A percentile compares a stretch with the other conserved stretches of the same genome.
phyloP scores from a whole-genome alignment of 1,140 invertebrate species.

The Megalopta genalis region DNA sequence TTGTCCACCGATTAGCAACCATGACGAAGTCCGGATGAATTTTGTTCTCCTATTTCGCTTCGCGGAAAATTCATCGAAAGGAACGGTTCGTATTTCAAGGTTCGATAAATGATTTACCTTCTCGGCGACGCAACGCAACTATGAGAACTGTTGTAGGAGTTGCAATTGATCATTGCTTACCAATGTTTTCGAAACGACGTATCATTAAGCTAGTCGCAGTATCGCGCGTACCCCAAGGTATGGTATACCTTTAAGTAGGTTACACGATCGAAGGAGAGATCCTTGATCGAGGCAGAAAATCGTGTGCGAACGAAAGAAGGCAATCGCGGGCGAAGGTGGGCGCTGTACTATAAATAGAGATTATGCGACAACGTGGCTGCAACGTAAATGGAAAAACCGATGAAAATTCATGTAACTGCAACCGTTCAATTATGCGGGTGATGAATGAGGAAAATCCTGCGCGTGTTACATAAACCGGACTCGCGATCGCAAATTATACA shows the following conservation, averaged over 20 bases:
- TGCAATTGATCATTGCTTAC: too few species aligned
- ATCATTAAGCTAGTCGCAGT: too few species aligned
- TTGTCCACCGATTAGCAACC: too few species aligned
- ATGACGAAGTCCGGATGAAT: too few species aligned
- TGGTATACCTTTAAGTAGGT: neutral
- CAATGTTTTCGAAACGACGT: too few species aligned
- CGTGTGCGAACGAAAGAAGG: neutral
- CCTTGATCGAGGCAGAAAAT: neutral
- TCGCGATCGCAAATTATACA: neutral
- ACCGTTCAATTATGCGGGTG: constrained; percentile 14
- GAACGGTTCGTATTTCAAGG: too few species aligned
- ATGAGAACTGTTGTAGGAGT: too few species aligned
- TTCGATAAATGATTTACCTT: too few species aligned
- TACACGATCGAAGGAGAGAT: neutral
- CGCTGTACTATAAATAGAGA: constrained; percentile 23
- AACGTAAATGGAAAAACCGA: constrained; percentile 3
- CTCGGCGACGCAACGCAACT: too few species aligned
- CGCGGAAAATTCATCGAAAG: too few species aligned
- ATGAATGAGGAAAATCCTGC: neutral
- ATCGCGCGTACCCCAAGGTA: neutral
- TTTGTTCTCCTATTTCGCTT: too few species aligned
- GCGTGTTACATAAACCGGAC: neutral
- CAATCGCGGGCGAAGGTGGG: neutral
- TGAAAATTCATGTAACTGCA: neutral
- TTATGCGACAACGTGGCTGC: constrained; percentile 10